phyloP scores from a whole-genome alignment of 2,113 vertebrate species.

The Poecile atricapillus region DNA sequence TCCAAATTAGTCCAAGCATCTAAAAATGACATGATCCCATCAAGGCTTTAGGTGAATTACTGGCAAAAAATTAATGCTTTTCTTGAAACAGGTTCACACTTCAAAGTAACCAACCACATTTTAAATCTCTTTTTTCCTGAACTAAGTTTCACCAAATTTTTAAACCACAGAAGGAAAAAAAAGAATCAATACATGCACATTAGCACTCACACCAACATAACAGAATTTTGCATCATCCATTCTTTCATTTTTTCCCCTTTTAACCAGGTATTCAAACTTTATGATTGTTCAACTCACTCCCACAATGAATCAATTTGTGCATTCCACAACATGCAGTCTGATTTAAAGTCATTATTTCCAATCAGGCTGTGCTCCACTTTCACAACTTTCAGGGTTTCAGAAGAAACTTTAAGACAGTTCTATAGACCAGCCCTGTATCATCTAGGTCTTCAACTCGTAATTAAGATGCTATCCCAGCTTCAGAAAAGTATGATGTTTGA shows the following conservation, averaged over 20 bases:
- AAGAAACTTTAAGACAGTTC: not conserved
- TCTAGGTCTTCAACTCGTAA: not conserved
- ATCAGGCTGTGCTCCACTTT: not conserved
- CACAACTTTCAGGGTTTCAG: not conserved
- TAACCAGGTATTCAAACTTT: not conserved
- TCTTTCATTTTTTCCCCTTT: not conserved
- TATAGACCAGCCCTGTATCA: not conserved
- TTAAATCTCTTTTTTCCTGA: not conserved
- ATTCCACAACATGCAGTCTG: not conserved
- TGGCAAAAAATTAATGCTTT: not conserved
- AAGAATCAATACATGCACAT: not conserved
- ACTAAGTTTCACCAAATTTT: not conserved
- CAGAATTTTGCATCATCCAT: not conserved
- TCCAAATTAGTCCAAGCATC: not conserved
- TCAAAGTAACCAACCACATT: not conserved
- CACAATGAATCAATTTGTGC: not conserved
- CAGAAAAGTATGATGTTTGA: not conserved
- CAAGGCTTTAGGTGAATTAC: not conserved
- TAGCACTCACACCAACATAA: not conserved
- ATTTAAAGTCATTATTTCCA: not conserved
- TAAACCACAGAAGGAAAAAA: not conserved
- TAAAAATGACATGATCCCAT: not conserved
- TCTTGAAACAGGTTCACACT: not conserved
- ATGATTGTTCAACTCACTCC: not conserved
- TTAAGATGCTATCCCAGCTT: not conserved